Conservation (phyloP, 2,113 vertebrate species). For the Siphamia tubifer region DNA sequence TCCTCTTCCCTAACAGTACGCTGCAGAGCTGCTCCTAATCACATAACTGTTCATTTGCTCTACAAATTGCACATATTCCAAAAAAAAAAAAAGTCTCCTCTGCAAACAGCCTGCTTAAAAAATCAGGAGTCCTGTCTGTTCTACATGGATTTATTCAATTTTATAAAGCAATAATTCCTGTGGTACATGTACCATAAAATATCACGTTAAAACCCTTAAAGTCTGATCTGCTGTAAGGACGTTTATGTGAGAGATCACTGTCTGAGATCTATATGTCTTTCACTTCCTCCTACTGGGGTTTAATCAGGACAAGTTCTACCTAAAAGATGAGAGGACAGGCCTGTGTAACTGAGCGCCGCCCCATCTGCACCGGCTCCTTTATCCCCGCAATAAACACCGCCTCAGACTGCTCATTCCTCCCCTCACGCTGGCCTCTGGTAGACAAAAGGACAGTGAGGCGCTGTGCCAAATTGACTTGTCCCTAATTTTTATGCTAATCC, state of each 20-base stretch:
- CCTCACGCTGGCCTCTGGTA: conserved; percentile 17
- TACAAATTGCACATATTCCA: neutral
- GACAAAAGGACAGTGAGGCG: conserved; percentile 50
- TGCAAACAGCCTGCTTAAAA: neutral
- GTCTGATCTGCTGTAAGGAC: conserved; percentile 32
- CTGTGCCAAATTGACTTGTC: conserved; percentile 59
- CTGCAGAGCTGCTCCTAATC: conserved; percentile 1
- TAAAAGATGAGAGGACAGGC: neutral
- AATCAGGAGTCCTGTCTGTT: neutral
- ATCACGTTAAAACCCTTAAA: conserved; percentile 54
- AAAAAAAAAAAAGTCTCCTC: neutral
- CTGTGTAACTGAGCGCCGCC: neutral
- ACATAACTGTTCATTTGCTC: neutral
- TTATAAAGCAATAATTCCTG: conserved; percentile 23
- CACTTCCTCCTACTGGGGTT: conserved; percentile 52
- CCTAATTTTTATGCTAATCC: conserved; percentile 75
- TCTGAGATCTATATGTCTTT: conserved; percentile 47
- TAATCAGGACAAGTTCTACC: conserved; percentile 47
- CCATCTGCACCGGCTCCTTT: conserved; percentile 15
- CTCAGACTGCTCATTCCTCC: conserved; percentile 20
- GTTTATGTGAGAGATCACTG: conserved; percentile 11
- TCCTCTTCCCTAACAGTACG: conserved; percentile 1
- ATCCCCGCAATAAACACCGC: conserved; percentile 15
- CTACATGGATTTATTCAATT: neutral
- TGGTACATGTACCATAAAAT: conserved; percentile 17